Evolutionary conservation across 2,113 vertebrate species (phyloP).

Genomic region (Heloderma charlesbogerti): DNA sequence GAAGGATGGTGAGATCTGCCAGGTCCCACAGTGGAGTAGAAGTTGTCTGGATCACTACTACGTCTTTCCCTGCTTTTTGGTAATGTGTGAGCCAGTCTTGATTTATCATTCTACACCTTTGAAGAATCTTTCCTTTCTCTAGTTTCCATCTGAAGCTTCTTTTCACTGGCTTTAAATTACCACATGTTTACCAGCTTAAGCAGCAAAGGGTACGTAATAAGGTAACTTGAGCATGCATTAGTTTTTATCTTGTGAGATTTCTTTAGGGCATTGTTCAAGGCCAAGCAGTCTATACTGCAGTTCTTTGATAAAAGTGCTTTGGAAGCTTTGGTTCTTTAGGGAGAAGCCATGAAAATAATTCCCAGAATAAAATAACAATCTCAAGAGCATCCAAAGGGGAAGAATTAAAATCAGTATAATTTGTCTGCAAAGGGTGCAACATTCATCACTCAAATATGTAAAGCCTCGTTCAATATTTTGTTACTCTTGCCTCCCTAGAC

Average conservation of each 20-base stretch:
- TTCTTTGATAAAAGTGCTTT: conserved; percentile 27
- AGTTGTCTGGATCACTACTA: not conserved
- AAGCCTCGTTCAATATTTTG: not conserved
- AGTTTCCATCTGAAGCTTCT: conserved; percentile 1
- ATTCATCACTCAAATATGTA: not conserved
- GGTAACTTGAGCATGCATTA: conserved; percentile 11
- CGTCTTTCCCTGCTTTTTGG: not conserved
- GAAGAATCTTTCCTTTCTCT: not conserved
- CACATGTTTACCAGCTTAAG: not conserved
- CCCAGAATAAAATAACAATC: not conserved
- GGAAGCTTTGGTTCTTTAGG: conserved; percentile 24
- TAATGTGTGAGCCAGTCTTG: not conserved
- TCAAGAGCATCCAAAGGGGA: not conserved
- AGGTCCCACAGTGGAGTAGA: not conserved
- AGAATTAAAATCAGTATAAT: not conserved
- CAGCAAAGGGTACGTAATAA: not conserved
- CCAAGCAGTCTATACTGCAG: not conserved
- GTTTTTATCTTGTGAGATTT: conserved; percentile 24
- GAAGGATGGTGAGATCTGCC: not conserved
- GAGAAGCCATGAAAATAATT: conserved; percentile 12
- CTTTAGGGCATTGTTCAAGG: conserved; percentile 17
- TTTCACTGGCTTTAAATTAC: conserved; percentile 24
- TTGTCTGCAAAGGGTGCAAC: not conserved
- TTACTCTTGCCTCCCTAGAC: not conserved
- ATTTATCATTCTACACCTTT: not conserved